These are phyloP conservation scores for Heliconius cydno DNA, from an alignment of 2,888 invertebrate species.

Conservation along the genomic window DNA sequence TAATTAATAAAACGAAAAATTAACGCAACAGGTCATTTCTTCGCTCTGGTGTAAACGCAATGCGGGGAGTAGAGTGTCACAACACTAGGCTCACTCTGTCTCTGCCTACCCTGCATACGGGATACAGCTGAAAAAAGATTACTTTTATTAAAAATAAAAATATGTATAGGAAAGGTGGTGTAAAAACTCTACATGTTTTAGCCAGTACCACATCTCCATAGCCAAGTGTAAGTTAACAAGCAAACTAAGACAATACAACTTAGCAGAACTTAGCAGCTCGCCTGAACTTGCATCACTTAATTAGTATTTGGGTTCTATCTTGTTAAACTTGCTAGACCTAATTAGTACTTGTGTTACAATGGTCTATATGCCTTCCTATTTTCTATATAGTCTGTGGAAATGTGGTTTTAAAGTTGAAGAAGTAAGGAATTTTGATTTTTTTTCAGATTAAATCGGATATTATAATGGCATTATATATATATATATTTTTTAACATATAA, in stretches of 20 bases:
- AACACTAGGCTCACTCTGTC: no score
- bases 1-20: no score
- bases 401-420: not conserved
- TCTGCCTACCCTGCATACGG: no score
- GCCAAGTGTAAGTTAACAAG: constrained; percentile 47
- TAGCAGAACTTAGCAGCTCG: constrained; percentile 55
- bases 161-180: not conserved
- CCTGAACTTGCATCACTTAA: constrained; percentile 65
- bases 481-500: no score
- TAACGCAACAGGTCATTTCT: no score
- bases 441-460: not conserved
- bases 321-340: constrained; percentile 72
- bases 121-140: not conserved
- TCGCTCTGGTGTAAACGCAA: no score
- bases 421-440: not conserved
- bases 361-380: constrained; percentile 1
- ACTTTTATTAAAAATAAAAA: not conserved
- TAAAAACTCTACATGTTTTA: not conserved
- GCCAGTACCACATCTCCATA: not conserved
- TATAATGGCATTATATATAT: no score
- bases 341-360: constrained; percentile 61
- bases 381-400: not conserved
- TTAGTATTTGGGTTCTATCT: constrained; percentile 65
- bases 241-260: constrained; percentile 66
- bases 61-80: no score